phyloP scores from a whole-genome alignment of 2,113 vertebrate species.

The Balaeniceps rex region DNA sequence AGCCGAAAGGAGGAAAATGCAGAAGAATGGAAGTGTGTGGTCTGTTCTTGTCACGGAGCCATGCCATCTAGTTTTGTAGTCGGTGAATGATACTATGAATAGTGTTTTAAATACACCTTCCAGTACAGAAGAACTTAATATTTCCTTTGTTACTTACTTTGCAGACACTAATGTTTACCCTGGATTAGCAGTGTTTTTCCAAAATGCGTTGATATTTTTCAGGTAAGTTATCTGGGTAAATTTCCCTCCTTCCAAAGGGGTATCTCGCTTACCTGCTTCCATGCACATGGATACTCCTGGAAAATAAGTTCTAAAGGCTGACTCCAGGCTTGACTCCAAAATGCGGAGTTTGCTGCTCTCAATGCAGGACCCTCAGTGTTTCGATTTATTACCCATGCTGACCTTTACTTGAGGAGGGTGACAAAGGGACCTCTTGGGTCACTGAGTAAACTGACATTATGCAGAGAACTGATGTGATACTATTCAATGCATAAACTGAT shows the following conservation, averaged over 20 bases:
- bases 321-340: not conserved
- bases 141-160: conserved; percentile 10
- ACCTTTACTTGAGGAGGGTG: not conserved
- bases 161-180: conserved; percentile 83
- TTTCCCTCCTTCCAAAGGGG: not conserved
- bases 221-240: conserved; percentile 75
- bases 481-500: not conserved
- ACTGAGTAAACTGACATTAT: not conserved
- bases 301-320: not conserved
- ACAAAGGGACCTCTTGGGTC: not conserved
- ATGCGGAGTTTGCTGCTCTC: not conserved
- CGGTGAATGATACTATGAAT: not conserved
- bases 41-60: not conserved
- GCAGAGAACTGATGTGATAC: not conserved
- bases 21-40: not conserved
- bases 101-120: not conserved
- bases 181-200: conserved; percentile 91
- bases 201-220: conserved; percentile 94
- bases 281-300: accelerated
- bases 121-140: not conserved
- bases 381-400: not conserved
- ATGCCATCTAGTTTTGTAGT: not conserved
- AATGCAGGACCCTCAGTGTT: not conserved
- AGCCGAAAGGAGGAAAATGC: not conserved
- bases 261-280: not conserved